These are phyloP conservation scores for Glossophaga mutica DNA, from an alignment of 2,797 vertebrate genomes.

Conservation along the genomic window DNA sequence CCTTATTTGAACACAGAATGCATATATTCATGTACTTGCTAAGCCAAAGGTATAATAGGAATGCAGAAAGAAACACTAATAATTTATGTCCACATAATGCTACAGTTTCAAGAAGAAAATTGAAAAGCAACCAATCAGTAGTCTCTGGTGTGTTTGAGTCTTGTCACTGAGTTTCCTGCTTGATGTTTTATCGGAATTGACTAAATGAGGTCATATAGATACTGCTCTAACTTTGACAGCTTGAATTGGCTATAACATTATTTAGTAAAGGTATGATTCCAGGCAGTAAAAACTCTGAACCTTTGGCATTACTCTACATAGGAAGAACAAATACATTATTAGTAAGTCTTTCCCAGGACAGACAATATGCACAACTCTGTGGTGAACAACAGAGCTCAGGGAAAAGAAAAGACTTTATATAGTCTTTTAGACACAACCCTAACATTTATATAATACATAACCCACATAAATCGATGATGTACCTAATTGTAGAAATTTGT, in stretches of 20 bases:
- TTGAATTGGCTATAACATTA: background rate
- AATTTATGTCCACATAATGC: constrained; percentile 35
- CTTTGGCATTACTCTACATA: background rate
- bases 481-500: background rate
- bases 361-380: background rate
- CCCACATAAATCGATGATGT: background rate
- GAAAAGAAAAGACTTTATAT: background rate
- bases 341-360: background rate
- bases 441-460: background rate
- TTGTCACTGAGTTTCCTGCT: background rate
- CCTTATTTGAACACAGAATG: constrained; percentile 52
- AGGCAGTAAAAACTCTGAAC: background rate
- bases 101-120: constrained; percentile 36
- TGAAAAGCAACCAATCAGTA: constrained; percentile 28
- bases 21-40: constrained; percentile 36
- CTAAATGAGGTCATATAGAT: constrained; percentile 31
- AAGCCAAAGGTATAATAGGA: constrained; percentile 41
- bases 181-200: constrained; percentile 42
- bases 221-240: background rate
- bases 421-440: background rate
- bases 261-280: constrained; percentile 27
- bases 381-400: background rate
- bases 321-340: background rate
- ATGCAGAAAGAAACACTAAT: constrained; percentile 38
- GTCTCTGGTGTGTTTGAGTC: background rate